Base-by-base conservation (phyloP, 2,888 invertebrate species). In the Balanococcus diminutus region DNA sequence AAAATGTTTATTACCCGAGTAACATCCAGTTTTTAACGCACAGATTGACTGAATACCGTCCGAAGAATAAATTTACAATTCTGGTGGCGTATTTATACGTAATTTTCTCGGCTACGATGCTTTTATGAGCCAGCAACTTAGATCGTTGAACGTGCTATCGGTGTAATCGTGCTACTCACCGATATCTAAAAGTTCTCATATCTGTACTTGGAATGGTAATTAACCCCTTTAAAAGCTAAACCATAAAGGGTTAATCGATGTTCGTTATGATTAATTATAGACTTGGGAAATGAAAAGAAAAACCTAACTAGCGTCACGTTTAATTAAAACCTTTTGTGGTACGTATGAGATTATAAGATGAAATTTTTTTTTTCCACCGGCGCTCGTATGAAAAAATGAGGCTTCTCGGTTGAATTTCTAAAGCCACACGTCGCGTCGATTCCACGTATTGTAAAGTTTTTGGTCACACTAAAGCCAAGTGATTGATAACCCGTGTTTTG, bases 261-360 rank as follows among this genome's bases (percentile, higher is more conserved):
- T 19, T 16, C 14, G 16, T 67, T 67, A 67, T 67, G 28, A 67
- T 67, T 28, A 67, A 67, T 67, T 28, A 67, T 67, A 14, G 16
- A 28, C 67, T 67, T 28, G 28, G 28, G 28, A 14, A 67, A 67
- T 1, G 14, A 67, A 67, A 67, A 28, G 5, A 56, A 8, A 61
- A 61, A 75, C 3, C 19, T 19, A 22, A 51, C 3, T 16, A 32
- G 5, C 72, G 72, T 79, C 75, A 25, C 36, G 8, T 79, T 79
- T 36, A 32, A 79, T 79, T 79, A 79, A 36, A 79, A n/a, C 36
- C 31, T 79, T 36, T 19, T 32, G 72, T 79, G 75, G 31, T 19
- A 79, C 51, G n/a, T 51, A 6, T 4, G 25, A 31, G 75, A 75
- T 31, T n/a, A n/a, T n/a, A n/a, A 36, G 75, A 72, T 72, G 72